These are phyloP conservation scores for Barbus barbus DNA, from an alignment of 2,113 vertebrate genomes.

Conservation along the genomic window DNA sequence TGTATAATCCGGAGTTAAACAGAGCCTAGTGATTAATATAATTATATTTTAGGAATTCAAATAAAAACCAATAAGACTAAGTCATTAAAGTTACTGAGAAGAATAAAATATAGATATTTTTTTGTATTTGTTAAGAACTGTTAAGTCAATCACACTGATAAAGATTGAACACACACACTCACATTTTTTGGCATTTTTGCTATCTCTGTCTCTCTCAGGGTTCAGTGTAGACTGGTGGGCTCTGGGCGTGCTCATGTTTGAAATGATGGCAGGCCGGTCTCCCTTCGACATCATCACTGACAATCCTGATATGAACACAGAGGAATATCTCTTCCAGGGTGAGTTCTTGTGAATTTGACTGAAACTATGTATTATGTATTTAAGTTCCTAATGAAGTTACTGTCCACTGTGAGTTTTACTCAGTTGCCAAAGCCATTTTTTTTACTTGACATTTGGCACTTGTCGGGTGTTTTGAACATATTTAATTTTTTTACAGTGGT, in stretches of 20 bases:
- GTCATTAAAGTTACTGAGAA: too few species aligned
- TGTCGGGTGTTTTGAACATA: background rate
- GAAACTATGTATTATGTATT: background rate
- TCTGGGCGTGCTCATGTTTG: constrained; percentile 96
- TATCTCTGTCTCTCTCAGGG: constrained; percentile 70
- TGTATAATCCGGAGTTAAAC: background rate
- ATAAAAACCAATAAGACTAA: too few species aligned
- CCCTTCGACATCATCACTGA: constrained; percentile 98
- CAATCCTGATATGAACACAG: constrained; percentile 99
- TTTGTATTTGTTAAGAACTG: too few species aligned
- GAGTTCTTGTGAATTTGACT: constrained; percentile 4
- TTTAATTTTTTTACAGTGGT: background rate
- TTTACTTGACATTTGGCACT: background rate
- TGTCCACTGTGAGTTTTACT: background rate
- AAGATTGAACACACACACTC: background rate
- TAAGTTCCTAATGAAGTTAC: background rate
- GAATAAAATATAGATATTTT: background rate
- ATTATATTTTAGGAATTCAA: too few species aligned
- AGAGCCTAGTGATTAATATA: background rate
- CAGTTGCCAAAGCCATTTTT: background rate
- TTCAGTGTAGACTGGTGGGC: constrained; percentile 99
- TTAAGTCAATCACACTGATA: background rate
- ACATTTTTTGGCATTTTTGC: background rate
- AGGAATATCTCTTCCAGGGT: constrained; percentile 99
- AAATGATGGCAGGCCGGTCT: constrained; percentile 99